Percentiles rank a stretch among this genome's conserved stretches.
Evolutionary conservation across 2,113 vertebrate genomes (phyloP).

Genomic region (Lepus americanus): DNA sequence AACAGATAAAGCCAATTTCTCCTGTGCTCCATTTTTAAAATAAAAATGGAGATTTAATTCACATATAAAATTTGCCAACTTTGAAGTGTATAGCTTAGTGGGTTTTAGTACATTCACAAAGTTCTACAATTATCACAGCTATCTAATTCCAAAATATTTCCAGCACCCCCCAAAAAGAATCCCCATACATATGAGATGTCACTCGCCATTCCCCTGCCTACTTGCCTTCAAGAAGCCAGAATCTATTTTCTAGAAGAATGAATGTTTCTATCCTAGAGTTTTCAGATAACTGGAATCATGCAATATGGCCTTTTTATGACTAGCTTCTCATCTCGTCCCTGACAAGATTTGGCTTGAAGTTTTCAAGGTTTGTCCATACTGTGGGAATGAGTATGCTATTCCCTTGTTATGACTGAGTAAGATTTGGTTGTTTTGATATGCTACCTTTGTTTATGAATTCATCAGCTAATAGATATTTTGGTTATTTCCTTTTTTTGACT

Average conservation of each 20-base stretch:
- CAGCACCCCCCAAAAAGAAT: background rate
- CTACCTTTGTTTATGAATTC: background rate
- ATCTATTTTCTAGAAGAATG: background rate
- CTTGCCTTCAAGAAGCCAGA: background rate
- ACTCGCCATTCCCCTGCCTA: background rate
- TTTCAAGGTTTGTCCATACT: background rate
- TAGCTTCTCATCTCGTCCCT: background rate
- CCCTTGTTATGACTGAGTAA: background rate
- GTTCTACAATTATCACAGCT: background rate
- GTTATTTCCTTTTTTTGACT: background rate
- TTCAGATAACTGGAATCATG: background rate
- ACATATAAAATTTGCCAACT: background rate
- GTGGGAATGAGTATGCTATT: background rate
- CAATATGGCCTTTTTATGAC: background rate
- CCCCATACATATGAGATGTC: background rate
- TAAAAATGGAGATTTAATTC: background rate
- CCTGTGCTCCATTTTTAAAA: background rate
- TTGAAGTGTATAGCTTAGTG: background rate
- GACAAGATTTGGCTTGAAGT: background rate
- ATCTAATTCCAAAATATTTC: constrained; percentile 45
- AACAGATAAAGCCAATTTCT: background rate
- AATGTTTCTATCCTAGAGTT: background rate
- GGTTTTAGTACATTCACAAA: background rate
- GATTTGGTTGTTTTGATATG: background rate
- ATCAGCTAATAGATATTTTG: background rate